These are phyloP conservation scores for Melanotaenia boesemani DNA, from an alignment of 2,797 vertebrate genomes.

Conservation along the genomic window DNA sequence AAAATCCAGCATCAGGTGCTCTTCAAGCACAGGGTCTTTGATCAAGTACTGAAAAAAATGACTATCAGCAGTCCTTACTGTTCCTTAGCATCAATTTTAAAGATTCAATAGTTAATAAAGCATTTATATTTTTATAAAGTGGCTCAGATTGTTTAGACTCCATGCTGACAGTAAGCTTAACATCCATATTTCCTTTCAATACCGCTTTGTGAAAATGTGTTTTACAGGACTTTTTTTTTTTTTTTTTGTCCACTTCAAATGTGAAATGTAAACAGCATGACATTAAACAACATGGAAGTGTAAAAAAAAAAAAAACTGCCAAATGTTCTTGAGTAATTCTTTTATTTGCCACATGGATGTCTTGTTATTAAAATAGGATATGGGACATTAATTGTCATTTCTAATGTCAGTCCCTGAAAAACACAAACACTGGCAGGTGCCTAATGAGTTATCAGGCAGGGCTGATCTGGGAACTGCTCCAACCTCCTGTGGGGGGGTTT, in stretches of 20 bases:
- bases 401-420: neutral
- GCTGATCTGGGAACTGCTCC: too few species aligned
- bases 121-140: neutral
- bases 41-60: neutral
- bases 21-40: neutral
- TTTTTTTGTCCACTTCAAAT: conserved; percentile 1
- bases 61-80: neutral
- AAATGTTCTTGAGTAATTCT: conserved; percentile 9
- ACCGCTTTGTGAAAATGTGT: conserved; percentile 4
- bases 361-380: conserved; percentile 19
- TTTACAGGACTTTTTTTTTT: conserved; percentile 2
- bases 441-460: neutral
- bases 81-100: neutral
- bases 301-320: neutral
- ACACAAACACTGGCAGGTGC: neutral
- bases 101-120: neutral
- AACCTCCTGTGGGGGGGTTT: too few species aligned
- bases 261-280: conserved; percentile 2
- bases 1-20: neutral
- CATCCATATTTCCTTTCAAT: neutral
- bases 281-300: neutral
- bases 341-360: conserved; percentile 22
- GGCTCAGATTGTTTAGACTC: neutral
- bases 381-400: conserved; percentile 1
- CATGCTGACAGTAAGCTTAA: neutral